Base-by-base conservation (phyloP, 37 sponge, comb jelly and placozoan species). In the Oscarella lobularis region DNA sequence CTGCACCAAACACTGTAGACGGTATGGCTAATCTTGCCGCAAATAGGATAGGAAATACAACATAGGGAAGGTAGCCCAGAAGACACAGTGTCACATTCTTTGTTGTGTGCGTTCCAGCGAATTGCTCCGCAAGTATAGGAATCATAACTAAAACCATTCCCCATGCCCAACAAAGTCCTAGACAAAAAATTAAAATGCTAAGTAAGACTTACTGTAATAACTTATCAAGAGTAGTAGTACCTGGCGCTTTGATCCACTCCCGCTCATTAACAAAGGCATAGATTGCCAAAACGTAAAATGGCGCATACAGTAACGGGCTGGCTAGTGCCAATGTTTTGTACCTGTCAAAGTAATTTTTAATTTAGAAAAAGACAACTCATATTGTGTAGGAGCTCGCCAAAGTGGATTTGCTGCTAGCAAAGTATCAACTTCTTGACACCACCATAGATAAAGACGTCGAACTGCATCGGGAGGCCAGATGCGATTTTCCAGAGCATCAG, bases 201-300 rank as follows among this genome's bases (percentile, higher is more conserved):
- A 5, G 4, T 34, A 27, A 48, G 60, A 9, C 9, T 27, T 48
- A 20, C 20, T 20, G 60, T 48, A 9, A 20, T 27, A 27, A 9
- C 60, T 9, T 48, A 27, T 20, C 9, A 20, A 48, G 20, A 48
- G 9, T 9, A n/a, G n/a, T 20, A 48, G 60, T 48, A 90, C 91
- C 76, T 91, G 92, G 92, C n/a, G 81, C 73, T 69, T 88, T 74
- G 37, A 91, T 91, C 92, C 92, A 91, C 33, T 91, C 87, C 75
- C 81, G 83, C 65, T 84, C 75, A 39, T 38, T 78, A 36, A 91
- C 38, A 39, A 91, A 87, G 41, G 92, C 92, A 84, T 87, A 91
- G 60, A 91, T 87, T 29, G 88, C 88, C 68, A 55, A 60, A 35
- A 81, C n/a, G 67, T 91, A 91, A 69, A 81, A 91, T 39, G 92